Conservation (phyloP, 2,797 vertebrate species). For the Sebastes steindachneri region DNA sequence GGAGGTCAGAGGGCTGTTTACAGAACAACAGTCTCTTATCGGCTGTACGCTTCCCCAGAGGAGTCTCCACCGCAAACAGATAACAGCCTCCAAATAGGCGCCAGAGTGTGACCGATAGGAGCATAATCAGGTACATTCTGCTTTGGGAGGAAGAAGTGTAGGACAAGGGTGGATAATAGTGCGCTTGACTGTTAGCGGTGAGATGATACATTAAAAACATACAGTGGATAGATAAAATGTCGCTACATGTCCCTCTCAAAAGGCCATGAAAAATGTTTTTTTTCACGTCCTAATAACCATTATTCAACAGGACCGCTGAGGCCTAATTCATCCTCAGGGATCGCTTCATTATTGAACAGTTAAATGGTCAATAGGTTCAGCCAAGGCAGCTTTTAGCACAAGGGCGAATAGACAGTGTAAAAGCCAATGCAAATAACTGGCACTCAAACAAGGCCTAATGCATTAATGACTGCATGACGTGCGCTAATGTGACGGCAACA, state of each 20-base stretch:
- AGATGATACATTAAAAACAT: conserved; percentile 32
- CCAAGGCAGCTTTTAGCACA: conserved; percentile 73
- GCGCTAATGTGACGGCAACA: conserved; percentile 85
- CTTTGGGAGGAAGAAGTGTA: conserved; percentile 52
- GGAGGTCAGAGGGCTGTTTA: conserved; percentile 79
- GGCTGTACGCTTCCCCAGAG: conserved; percentile 59
- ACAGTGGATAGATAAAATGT: not conserved
- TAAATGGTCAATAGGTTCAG: conserved; percentile 77
- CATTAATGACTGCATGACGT: conserved; percentile 90
- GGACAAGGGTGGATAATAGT: conserved; percentile 53
- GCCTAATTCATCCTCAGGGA: conserved; percentile 59
- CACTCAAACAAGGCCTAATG: conserved; percentile 84
- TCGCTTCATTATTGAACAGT: conserved; percentile 79
- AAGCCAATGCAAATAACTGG: conserved; percentile 84
- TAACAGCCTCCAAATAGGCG: conserved; percentile 71
- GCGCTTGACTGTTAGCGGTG: conserved; percentile 39
- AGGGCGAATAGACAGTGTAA: conserved; percentile 68
- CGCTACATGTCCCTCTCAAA: not conserved
- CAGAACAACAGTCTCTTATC: conserved; percentile 79
- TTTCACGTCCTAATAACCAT: conserved; percentile 17
- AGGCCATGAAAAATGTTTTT: conserved; percentile 1
- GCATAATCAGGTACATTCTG: conserved; percentile 76
- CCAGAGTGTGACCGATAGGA: conserved; percentile 72
- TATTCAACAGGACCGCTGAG: conserved; percentile 29
- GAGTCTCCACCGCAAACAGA: conserved; percentile 72